Evolutionary conservation across 1,140 invertebrate species (phyloP).

Genomic region (Papilio polyxenes): DNA sequence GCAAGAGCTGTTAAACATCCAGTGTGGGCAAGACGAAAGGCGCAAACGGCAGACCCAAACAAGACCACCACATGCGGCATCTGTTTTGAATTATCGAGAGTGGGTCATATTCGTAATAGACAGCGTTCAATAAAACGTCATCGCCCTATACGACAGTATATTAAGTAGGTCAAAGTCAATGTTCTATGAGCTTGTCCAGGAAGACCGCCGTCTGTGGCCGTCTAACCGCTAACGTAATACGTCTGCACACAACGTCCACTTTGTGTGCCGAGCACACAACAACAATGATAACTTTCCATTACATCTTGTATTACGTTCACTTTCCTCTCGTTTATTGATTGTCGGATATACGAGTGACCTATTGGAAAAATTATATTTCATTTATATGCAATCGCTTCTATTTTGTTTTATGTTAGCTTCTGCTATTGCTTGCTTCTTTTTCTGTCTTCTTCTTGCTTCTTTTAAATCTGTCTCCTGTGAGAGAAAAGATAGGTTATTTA

Average conservation of each 20-base stretch:
- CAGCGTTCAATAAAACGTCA: conserved; percentile 22
- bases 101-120: not conserved
- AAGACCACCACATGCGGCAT: not conserved
- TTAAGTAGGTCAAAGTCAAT: conserved; percentile 33
- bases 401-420: not conserved
- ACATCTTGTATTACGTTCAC: conserved; percentile 12
- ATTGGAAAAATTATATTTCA: not conserved
- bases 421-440: not conserved
- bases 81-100: conserved; percentile 9
- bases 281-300: conserved; percentile 27
- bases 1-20: not conserved
- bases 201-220: conserved; percentile 4
- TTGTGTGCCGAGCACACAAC: not conserved
- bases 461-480: too few species aligned
- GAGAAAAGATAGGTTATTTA: too few species aligned
- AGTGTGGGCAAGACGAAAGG: not conserved
- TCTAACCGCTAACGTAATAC: not conserved
- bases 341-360: not conserved
- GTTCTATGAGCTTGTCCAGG: conserved; percentile 21
- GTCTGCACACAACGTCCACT: not conserved
- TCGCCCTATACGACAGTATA: not conserved
- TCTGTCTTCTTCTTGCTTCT: not conserved
- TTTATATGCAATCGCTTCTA: not conserved
- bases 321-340: conserved; percentile 1
- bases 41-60: conserved; percentile 3